Conservation (phyloP, 2,797 vertebrate genomes). For the Muscicapa comitata region DNA sequence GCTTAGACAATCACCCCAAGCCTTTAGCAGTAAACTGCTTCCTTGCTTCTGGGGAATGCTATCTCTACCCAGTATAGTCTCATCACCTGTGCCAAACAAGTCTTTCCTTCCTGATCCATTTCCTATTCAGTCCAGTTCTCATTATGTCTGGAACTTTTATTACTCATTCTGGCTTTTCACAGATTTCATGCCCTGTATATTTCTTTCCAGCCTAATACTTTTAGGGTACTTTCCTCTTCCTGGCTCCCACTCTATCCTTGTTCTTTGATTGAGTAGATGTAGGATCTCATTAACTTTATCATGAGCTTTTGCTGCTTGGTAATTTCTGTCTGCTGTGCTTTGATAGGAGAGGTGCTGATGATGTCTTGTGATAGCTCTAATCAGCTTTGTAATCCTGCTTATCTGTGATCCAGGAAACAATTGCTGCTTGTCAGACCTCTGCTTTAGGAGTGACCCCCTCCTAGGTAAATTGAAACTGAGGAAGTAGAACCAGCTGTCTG, state of each 20-base stretch:
- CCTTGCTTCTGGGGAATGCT: neutral
- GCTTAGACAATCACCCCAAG: neutral
- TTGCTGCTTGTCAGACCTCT: neutral
- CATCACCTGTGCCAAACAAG: neutral
- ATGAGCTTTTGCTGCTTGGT: neutral
- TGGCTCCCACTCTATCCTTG: neutral
- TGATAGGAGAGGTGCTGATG: neutral
- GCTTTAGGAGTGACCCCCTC: neutral
- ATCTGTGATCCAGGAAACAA: neutral
- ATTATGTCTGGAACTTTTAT: neutral
- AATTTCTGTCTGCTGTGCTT: slow-evolving; percentile 1
- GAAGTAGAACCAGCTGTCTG: neutral
- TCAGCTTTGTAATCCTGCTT: neutral
- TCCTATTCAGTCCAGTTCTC: neutral
- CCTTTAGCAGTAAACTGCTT: neutral
- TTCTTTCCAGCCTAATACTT: neutral
- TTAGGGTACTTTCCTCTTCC: neutral
- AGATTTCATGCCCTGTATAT: neutral
- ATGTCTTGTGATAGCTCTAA: slow-evolving; percentile 1
- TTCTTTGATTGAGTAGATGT: neutral
- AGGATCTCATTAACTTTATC: neutral
- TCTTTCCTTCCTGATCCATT: neutral
- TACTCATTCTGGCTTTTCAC: neutral
- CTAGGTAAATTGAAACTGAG: neutral
- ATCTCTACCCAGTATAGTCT: neutral